Conservation (phyloP, 2,113 vertebrate species). For the Hippocampus guttulatus region DNA sequence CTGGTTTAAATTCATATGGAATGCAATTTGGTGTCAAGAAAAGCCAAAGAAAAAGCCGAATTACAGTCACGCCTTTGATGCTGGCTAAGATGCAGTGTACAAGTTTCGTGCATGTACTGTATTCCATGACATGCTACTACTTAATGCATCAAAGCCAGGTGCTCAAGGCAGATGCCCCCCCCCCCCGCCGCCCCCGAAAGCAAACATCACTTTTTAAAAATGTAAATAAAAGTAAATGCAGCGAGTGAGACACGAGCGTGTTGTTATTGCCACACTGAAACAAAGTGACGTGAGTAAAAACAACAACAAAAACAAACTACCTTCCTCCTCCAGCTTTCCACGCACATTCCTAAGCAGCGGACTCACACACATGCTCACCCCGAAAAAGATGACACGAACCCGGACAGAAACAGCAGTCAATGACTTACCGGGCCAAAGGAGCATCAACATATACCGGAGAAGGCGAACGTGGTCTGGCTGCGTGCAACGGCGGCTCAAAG, state of each 20-base stretch:
- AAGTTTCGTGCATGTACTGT: not conserved
- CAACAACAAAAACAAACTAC: conserved; percentile 7
- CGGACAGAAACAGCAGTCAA: conserved; percentile 28
- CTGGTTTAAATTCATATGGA: not conserved
- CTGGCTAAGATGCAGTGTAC: not conserved
- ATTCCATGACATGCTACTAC: not conserved
- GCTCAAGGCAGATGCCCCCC: not conserved
- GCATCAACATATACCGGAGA: conserved; percentile 72
- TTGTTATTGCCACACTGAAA: not conserved
- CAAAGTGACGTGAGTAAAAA: not conserved
- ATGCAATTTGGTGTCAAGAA: no score
- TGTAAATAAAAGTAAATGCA: conserved; percentile 3
- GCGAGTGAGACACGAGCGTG: not conserved
- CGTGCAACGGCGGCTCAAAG: conserved; percentile 20
- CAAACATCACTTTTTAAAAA: not conserved
- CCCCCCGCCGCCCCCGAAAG: not conserved
- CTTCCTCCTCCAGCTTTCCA: not conserved
- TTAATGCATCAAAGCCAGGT: conserved; percentile 24
- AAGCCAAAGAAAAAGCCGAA: not conserved
- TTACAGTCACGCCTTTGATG: not conserved
- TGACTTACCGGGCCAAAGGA: conserved; percentile 68
- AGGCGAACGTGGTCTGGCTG: conserved; percentile 31
- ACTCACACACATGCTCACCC: conserved; percentile 23
- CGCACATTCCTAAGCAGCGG: not conserved
- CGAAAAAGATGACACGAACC: conserved; percentile 46